Percentiles rank a stretch among this genome's conserved stretches.
Conservation (phyloP, 2,797 vertebrate species). For the Cheirogaleus major region DNA sequence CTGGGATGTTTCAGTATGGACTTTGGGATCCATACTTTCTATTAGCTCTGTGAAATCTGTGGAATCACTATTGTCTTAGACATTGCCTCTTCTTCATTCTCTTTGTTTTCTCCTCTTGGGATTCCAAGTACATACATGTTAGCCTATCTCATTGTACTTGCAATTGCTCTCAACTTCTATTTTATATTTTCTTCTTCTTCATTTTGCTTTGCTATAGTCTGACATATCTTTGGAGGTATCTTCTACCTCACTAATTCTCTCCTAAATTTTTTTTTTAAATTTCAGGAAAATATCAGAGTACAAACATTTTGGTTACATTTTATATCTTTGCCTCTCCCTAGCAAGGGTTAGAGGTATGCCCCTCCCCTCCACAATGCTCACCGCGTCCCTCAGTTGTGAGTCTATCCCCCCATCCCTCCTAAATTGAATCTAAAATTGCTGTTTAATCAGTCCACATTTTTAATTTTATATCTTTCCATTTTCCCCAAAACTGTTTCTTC, state of each 20-base stretch:
- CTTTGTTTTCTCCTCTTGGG: neutral
- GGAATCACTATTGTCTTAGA: neutral
- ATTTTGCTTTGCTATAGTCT: neutral
- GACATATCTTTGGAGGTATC: neutral
- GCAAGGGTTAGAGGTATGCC: too few species aligned
- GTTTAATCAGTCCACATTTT: neutral
- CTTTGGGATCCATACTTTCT: neutral
- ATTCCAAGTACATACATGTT: neutral
- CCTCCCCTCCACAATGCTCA: too few species aligned
- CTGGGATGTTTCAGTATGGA: neutral
- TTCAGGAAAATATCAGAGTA: too few species aligned
- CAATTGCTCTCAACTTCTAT: neutral
- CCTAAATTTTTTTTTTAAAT: neutral
- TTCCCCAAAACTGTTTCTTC: neutral
- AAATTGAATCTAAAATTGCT: neutral
- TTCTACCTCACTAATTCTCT: neutral
- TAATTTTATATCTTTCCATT: neutral
- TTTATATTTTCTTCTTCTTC: neutral
- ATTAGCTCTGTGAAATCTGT: neutral
- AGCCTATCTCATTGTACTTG: neutral
- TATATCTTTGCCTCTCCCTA: too few species aligned
- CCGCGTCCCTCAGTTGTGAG: too few species aligned
- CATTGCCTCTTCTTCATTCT: neutral
- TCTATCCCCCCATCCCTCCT: neutral
- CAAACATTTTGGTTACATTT: too few species aligned